Base-by-base conservation (phyloP, 2,888 invertebrate genomes). In the Metopia argyrocephala region DNA sequence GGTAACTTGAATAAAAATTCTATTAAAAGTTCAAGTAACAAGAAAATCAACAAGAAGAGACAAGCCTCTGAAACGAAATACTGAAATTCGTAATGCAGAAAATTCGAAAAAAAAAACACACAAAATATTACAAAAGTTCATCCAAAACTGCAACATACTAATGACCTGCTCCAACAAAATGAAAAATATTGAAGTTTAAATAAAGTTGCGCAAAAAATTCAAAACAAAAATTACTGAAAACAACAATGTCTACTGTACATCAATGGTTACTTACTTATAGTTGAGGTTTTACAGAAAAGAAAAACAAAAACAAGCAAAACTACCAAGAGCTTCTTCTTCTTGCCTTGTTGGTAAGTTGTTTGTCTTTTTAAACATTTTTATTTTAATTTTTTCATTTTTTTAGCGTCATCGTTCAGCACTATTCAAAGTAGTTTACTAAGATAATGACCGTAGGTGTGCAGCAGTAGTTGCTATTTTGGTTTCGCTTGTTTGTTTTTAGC, bases 11-110 rank as follows among this genome's bases (percentile, higher is more conserved):
- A 76, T n/a, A n/a, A 78, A 38, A 69, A 52, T 79, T 68, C 57
- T 69, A 82, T 79, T 76, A 79, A 79, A 82, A 82, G 73, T 79
- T 79, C 74, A 80, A 73, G 68, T 61, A 31, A 73, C 38, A 79
- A 68, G 45, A 56, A 56, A 5, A 56, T 18, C 38, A 38, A 15
- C 38, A 12, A 2, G 15, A 71, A 73, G 20, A 78, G 78, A 76
- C 82, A 82, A 80, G 66, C 80, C 80, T 78, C 74, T 71, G 25
- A 66, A 73, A 54, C 20, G 0, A 54, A 54, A 57, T 20, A 78
- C 21, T 15, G 4, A 66, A 71, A 54, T 31, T 48, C 25, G 38
- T 52, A n/a, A 48, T 61, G 9, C 5, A 50, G 52, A 45, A 61
- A 46, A 20, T 15, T 3, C 25, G 27, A 15, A 50, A 27, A 50